Percentiles rank a stretch among this genome's conserved stretches.
These are phyloP conservation scores for Bombus pyrosoma DNA, from an alignment of 1,140 invertebrate species.

Conservation along the genomic window DNA sequence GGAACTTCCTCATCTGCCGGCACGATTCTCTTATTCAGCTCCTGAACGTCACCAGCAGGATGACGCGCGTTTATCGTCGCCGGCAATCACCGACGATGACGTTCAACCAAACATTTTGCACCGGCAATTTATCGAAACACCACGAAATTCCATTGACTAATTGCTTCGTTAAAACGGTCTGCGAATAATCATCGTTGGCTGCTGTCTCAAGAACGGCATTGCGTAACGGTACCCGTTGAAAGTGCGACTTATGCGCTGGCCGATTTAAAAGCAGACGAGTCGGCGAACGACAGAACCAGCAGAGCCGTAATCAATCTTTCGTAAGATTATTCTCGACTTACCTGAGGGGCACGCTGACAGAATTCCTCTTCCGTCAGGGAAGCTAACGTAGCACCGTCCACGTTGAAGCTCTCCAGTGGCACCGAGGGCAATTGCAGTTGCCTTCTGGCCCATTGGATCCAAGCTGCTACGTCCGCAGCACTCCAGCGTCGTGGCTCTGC, in stretches of 20 bases:
- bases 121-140: conserved; percentile 26
- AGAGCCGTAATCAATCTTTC: neutral
- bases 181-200: conserved; percentile 39
- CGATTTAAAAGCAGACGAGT: conserved; percentile 19
- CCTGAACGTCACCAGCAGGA: neutral
- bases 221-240: conserved; percentile 53
- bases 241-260: conserved; percentile 1
- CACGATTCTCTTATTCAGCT: neutral
- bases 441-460: conserved; percentile 92
- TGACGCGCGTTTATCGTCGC: neutral
- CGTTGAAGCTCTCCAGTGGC: conserved; percentile 88
- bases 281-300: neutral
- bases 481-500: conserved; percentile 94
- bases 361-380: conserved; percentile 93
- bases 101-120: neutral
- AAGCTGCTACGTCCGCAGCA: conserved; percentile 90
- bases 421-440: conserved; percentile 89
- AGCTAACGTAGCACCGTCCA: conserved; percentile 90
- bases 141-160: conserved; percentile 46
- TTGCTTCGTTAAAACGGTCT: conserved; percentile 51
- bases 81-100: neutral
- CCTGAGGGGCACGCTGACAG: conserved; percentile 89
- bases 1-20: neutral
- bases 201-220: conserved; percentile 2
- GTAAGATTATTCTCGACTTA: conserved; percentile 76